phyloP scores from a whole-genome alignment of 2,113 vertebrate genomes.

The Scophthalmus maximus region DNA sequence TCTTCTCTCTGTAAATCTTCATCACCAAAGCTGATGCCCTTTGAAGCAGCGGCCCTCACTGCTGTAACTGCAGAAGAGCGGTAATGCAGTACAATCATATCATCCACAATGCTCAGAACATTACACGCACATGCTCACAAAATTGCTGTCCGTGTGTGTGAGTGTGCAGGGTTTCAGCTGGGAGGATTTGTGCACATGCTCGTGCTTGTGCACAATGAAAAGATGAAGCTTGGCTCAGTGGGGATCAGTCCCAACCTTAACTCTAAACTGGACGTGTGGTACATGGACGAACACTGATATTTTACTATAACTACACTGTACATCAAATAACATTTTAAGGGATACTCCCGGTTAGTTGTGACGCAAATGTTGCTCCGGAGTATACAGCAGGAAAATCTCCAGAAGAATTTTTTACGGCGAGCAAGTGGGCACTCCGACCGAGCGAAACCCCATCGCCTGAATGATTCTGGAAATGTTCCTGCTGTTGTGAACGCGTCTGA shows the following conservation, averaged over 20 bases:
- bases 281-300: neutral
- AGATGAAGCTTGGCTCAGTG: neutral
- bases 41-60: slow-evolving; percentile 18
- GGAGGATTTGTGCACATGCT: neutral
- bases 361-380: too few relatives aligned
- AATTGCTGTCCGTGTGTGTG: neutral
- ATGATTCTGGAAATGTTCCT: too few relatives aligned
- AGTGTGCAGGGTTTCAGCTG: neutral
- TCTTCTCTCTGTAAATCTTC: slow-evolving; percentile 27
- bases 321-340: neutral
- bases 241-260: neutral
- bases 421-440: too few relatives aligned
- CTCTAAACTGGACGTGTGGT: slow-evolving; percentile 4
- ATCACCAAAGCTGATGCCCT: slow-evolving; percentile 20
- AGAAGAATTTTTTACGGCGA: too few relatives aligned
- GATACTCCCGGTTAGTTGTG: neutral
- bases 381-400: too few relatives aligned
- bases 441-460: too few relatives aligned
- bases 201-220: neutral
- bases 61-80: slow-evolving; percentile 4
- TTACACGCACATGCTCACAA: neutral
- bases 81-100: slow-evolving; percentile 9
- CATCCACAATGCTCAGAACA: neutral
- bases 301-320: too few relatives aligned
- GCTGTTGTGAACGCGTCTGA: too few relatives aligned